Percentiles rank a stretch among this genome's conserved stretches.
These are phyloP conservation scores for Lamproptera curius DNA, from an alignment of 2,888 invertebrate species.

Conservation along the genomic window DNA sequence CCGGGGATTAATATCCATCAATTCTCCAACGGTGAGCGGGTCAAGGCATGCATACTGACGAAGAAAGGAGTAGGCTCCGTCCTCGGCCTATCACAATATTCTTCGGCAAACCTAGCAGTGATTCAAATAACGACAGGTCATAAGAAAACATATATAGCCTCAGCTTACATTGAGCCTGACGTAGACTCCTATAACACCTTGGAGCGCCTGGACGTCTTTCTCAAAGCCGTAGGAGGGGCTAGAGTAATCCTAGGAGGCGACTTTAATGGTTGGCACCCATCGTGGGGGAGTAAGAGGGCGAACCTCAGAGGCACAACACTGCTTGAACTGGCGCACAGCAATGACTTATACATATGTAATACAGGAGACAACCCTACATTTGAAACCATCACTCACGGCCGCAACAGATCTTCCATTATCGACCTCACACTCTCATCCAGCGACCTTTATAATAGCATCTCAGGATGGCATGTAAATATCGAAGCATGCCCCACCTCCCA, in stretches of 20 bases:
- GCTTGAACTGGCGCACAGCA: slow-evolving; percentile 2
- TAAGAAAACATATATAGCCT: neutral
- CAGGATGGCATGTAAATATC: slow-evolving; percentile 18
- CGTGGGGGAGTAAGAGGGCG: slow-evolving; percentile 14
- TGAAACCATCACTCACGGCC: slow-evolving; percentile 23
- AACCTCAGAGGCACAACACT: slow-evolving; percentile 14
- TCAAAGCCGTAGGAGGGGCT: neutral
- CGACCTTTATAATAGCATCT: neutral
- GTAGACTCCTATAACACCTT: slow-evolving; percentile 6
- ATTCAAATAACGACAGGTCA: neutral
- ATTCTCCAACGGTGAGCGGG: neutral
- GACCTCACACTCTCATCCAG: slow-evolving; percentile 17
- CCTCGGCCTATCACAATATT: neutral
- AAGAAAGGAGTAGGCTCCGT: neutral
- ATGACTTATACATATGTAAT: slow-evolving; percentile 16
- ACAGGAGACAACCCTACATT: slow-evolving; percentile 22
- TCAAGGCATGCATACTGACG: neutral
- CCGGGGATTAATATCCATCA: neutral
- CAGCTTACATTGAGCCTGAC: too few species aligned
- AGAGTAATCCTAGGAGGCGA: slow-evolving; percentile 20
- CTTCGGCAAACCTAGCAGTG: neutral
- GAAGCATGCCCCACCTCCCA: slow-evolving; percentile 17
- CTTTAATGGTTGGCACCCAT: slow-evolving; percentile 24
- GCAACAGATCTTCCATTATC: slow-evolving; percentile 11
- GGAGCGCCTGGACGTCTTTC: slow-evolving; percentile 14